Evolutionary conservation across 2,888 invertebrate genomes (phyloP), one percentile per base, ranked within the genome.

Genomic region (Caenorhabditis virilis): DNA sequence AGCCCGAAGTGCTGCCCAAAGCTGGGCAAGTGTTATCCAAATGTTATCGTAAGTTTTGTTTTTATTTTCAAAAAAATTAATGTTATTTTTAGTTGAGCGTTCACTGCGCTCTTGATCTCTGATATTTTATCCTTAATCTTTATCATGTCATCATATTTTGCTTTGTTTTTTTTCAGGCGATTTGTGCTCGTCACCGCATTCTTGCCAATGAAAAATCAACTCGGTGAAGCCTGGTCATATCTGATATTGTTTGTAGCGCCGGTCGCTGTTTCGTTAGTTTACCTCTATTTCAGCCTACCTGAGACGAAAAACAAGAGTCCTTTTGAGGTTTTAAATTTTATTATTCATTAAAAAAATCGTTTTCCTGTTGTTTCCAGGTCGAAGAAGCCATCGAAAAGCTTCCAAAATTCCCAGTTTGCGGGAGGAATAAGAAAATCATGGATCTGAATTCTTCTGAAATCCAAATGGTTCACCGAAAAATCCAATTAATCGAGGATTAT

Each of bases 1-100:
- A 11, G 76, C 77, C 7, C 42, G 78, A 48, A 74, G 76, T 42
- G 75, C 78, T 18, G 76, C 74, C 0, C 79, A 79, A 57, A 70
- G 73, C 48, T 79, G 79, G 78, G 70, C 77, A 9, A 66, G 69
- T 30, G 69, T 77, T 25, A 73, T 76, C 33, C 78, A 79, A 38
- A 78, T 78, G 78, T 50, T 66, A 3, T 59, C 71, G 78, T 78
- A 41, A 45, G 52, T 25, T 55, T 48, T 35, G 25, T 30, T 35
- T 2, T 27, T 13, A 22, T 25, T 38, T 26, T 7, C 20, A 13
- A 55, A 25, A 27, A 7, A 36, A 35, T 6, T 13, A n/a, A 9
- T 22, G 15, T 15, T 36, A n/a, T n/a, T 36, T n/a, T n/a, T 36
- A 36, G 36, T 36, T 36, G 4, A 36, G 36, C 13, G 30, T 30